Evolutionary conservation across 2,113 vertebrate genomes (phyloP), one percentile per base, ranked within the genome.

Genomic region (Elaphurus davidianus): DNA sequence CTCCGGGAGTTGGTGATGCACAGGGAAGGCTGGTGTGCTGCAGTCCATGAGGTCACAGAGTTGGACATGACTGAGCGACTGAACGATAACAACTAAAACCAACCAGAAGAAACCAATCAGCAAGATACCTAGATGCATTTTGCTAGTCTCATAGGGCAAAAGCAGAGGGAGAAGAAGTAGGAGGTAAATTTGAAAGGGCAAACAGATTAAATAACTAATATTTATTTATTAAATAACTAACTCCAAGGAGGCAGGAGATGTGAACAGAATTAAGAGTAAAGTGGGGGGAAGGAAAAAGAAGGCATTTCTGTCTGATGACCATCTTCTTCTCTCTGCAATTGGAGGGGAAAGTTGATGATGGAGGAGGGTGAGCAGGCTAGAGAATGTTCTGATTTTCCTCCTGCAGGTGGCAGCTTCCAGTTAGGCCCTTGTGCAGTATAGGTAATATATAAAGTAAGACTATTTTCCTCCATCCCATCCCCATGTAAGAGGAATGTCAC

Each of bases 31-130:
- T n/a, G 64, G 64, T 67, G 33, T 4, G 33, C 33, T 67, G 33
- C 33, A n/a, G 64, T n/a, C 62, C 16, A 19, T 19, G 33, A 16
- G 33, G 3, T 67, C 33, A n/a, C n/a, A 67, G 33, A 67, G 62
- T 5, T 2, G 1, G 33, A 67, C 64, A 67, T 0, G 4, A 67
- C 17, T 71, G 64, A 71, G 64, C 0, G 1, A 71, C 64, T 21
- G 64, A 21, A 71, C 64, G 21, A 36, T 71, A 71, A 71, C 9
- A 6, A 21, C n/a, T 87, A 36, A 92, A 89, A 64, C 79, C 67
- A 59, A 52, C 21, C 21, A 60, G 62, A 95, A 57, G 30, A 91
- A 64, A 76, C 3, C 57, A 93, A 27, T 12, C 11, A 64, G 47
- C 33, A 23, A 93, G 30, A 19, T 23, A 84, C 40, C 21, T 36